Base-by-base conservation (phyloP, 2,888 invertebrate species). In the Drosophila phalerata region DNA sequence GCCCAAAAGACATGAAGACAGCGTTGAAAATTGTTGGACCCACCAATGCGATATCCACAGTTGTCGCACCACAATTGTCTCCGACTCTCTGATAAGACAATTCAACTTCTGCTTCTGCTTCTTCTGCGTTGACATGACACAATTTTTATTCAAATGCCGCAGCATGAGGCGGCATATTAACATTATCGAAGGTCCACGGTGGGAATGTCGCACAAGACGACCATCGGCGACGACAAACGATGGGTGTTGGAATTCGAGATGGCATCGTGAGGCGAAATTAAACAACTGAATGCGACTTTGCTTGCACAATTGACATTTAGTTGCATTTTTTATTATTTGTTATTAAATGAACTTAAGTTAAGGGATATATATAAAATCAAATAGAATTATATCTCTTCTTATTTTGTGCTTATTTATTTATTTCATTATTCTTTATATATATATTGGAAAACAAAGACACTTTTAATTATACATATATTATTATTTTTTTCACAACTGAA, bases 71-170 rank as follows among this genome's bases (percentile, higher is more conserved):
- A 61, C 76, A 76, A 76, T 76, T 76, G 77, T 77, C 77, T 69
- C 62, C 15, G 72, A 48, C 13, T 45, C 63, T 63, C 68, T 84
- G 87, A 83, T 83, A 83, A 87, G 82, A 62, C 72, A 49, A 34
- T 34, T 58, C 63, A 63, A 17, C 58, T 42, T 52, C 19, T 47
- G n/a, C 53, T 17, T 45, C 53, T 67, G 67, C 73, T n/a, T n/a
- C n/a, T n/a, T n/a, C n/a, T 37, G 58, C 58, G 49, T 85, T 77
- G 73, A 85, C 73, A 85, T 89, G 85, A 82, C 85, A 85, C 89
- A 87, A 89, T 89, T 86, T 87, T 86, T 86, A 89, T 86, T 86
- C 88, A 86, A 86, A 86, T 86, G 83, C 81, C 77, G 77, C 88
- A 75, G 77, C 70, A 85, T 85, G 84, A 85, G 84, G 77, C 84